Conservation (phyloP, 1,140 invertebrate species). For the Brachionus sp. region DNA sequence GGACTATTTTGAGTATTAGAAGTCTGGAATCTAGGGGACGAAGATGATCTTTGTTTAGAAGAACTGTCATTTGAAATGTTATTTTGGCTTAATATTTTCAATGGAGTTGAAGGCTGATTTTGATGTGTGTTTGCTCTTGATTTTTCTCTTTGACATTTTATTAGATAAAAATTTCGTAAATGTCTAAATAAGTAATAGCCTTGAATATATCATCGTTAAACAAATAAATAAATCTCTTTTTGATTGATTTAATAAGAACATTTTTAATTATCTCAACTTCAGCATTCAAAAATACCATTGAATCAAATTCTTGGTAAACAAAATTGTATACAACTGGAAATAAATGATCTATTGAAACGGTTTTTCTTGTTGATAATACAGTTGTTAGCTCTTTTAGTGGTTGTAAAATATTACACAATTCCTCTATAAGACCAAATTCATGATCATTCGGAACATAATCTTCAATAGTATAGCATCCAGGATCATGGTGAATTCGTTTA, state of each 20-base stretch:
- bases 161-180: neutral
- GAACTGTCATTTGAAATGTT: neutral
- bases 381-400: slow-evolving; percentile 12
- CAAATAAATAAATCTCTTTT: slow-evolving; percentile 16
- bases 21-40: neutral
- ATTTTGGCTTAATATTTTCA: neutral
- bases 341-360: slow-evolving; percentile 4
- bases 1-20: neutral
- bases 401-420: neutral
- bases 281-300: neutral
- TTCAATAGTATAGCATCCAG: neutral
- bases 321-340: slow-evolving; percentile 24
- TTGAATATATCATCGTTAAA: slow-evolving; percentile 12
- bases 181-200: slow-evolving; percentile 19
- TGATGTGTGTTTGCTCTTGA: neutral
- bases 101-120: neutral
- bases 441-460: slow-evolving; percentile 3
- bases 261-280: neutral
- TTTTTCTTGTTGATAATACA: neutral
- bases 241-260: slow-evolving; percentile 1
- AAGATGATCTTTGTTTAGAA: neutral
- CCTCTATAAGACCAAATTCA: slow-evolving; percentile 3
- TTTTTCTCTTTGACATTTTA: neutral
- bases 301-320: slow-evolving; percentile 18
- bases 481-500: neutral